Conservation (phyloP, 2,113 vertebrate species). For the Pseudopipra pipra region DNA sequence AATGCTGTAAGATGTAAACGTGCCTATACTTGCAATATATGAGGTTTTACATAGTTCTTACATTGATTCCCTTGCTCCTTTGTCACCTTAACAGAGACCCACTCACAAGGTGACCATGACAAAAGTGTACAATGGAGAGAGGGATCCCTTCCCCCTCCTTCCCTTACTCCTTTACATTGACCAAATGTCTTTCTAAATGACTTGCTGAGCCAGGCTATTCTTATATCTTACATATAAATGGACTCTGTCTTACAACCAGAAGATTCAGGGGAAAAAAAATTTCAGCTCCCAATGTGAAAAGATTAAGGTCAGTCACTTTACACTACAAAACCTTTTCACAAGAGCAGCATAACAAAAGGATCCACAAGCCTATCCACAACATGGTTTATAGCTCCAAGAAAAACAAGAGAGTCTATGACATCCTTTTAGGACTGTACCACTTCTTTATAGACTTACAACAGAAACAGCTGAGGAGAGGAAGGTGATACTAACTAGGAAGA, state of each 20-base stretch:
- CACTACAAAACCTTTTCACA: slow-evolving; percentile 52
- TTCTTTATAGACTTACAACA: background rate
- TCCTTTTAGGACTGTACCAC: background rate
- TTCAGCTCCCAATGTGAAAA: slow-evolving; percentile 48
- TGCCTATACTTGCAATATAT: slow-evolving; percentile 43
- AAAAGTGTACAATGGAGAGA: slow-evolving; percentile 43
- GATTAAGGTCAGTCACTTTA: slow-evolving; percentile 55
- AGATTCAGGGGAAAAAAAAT: slow-evolving; percentile 35
- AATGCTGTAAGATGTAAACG: slow-evolving; percentile 11
- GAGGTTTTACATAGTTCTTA: slow-evolving; percentile 47
- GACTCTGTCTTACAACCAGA: slow-evolving; percentile 42
- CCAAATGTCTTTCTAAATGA: slow-evolving; percentile 68
- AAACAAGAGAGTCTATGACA: background rate
- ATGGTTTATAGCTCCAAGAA: background rate
- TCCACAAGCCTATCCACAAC: background rate
- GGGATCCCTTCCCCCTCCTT: slow-evolving; percentile 40
- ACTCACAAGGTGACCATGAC: slow-evolving; percentile 59
- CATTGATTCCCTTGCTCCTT: slow-evolving; percentile 41
- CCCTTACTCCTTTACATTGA: slow-evolving; percentile 44
- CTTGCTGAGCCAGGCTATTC: slow-evolving; percentile 64
- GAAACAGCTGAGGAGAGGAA: background rate
- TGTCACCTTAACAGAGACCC: slow-evolving; percentile 37
- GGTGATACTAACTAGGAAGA: background rate
- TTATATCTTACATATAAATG: slow-evolving; percentile 64
- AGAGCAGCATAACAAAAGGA: slow-evolving; percentile 40